A percentile compares a stretch with the other conserved stretches of the same genome.
Conservation (phyloP, 1,140 invertebrate genomes). For the Rhopalosiphum padi region DNA sequence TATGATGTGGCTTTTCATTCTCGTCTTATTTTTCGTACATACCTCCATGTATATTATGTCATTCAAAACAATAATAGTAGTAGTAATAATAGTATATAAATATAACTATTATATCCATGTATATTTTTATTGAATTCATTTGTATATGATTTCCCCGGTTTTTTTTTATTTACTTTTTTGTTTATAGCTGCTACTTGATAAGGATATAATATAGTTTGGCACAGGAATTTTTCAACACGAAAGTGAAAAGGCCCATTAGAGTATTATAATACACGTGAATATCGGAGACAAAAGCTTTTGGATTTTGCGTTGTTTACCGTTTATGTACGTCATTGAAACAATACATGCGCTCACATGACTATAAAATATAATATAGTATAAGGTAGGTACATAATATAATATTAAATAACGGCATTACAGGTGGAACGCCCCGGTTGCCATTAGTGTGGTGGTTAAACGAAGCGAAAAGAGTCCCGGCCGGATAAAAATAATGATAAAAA, state of each 20-base stretch:
- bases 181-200: background rate
- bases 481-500: constrained; percentile 15
- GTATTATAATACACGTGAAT: background rate
- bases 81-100: too few relatives aligned
- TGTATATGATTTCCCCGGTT: background rate
- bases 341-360: background rate
- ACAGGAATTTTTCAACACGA: background rate
- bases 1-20: too few relatives aligned
- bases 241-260: constrained; percentile 14
- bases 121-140: background rate
- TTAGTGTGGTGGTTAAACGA: background rate
- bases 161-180: background rate
- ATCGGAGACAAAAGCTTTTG: background rate
- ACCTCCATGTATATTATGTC: too few relatives aligned
- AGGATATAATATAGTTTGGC: background rate
- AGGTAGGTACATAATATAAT: background rate
- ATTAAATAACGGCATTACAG: background rate
- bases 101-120: too few relatives aligned
- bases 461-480: background rate
- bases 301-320: background rate
- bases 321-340: background rate
- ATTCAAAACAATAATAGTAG: too few relatives aligned
- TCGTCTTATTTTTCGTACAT: too few relatives aligned
- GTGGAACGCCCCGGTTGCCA: background rate
- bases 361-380: background rate